Conservation (phyloP, 2,797 vertebrate species). For the Acanthurus lineatus region DNA sequence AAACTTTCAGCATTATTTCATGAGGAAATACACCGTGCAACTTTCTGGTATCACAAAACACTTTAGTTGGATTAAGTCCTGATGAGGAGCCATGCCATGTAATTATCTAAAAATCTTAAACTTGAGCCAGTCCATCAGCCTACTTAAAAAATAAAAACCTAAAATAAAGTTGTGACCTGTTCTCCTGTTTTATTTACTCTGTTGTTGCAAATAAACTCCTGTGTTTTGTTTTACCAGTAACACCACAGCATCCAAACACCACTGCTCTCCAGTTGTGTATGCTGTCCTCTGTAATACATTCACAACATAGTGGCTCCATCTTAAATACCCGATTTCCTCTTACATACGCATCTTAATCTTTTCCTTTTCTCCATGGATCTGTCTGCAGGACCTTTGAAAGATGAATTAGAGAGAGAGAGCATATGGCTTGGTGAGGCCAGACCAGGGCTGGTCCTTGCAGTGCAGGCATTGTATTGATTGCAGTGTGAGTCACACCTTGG, state of each 20-base stretch:
- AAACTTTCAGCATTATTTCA: not conserved
- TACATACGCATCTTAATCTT: slow-evolving; percentile 66
- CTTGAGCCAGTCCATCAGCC: not conserved
- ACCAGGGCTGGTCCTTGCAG: slow-evolving; percentile 73
- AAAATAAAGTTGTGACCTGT: too few species aligned
- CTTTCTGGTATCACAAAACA: not conserved
- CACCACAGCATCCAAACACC: slow-evolving; percentile 7
- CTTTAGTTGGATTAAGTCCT: not conserved
- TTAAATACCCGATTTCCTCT: slow-evolving; percentile 52
- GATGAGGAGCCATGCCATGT: not conserved
- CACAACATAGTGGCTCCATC: slow-evolving; percentile 37
- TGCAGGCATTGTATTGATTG: slow-evolving; percentile 86
- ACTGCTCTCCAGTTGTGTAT: slow-evolving; percentile 6
- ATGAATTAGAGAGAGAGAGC: slow-evolving; percentile 78
- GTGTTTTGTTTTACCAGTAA: slow-evolving; percentile 9
- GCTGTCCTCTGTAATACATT: slow-evolving; percentile 14
- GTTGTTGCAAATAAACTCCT: not conserved
- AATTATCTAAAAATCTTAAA: slow-evolving; percentile 19
- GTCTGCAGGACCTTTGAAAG: slow-evolving; percentile 77
- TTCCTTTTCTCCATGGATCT: slow-evolving; percentile 59
- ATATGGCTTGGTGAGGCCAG: slow-evolving; percentile 70
- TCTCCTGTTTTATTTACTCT: too few species aligned
- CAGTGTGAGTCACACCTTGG: slow-evolving; percentile 86
- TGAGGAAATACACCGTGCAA: not conserved
- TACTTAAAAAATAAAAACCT: too few species aligned